phyloP scores from a whole-genome alignment of 2,113 vertebrate genomes.

The Himantopus leucocephalus region DNA sequence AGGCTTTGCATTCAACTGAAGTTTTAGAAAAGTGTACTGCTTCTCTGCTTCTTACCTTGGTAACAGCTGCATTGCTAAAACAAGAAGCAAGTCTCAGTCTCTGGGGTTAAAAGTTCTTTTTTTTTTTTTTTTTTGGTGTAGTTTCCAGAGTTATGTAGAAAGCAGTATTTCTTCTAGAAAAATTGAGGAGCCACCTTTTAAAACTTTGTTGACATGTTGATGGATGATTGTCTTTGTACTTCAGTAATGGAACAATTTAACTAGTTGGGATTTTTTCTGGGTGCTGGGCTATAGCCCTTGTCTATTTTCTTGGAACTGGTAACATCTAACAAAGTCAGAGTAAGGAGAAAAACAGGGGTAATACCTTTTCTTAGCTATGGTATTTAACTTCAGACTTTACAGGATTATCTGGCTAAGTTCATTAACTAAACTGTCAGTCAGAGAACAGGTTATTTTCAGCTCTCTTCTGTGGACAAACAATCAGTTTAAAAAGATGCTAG shows the following conservation, averaged over 20 bases:
- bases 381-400: slow-evolving; percentile 1
- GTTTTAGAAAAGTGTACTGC: neutral
- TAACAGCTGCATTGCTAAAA: neutral
- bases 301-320: neutral
- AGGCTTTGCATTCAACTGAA: neutral
- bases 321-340: neutral
- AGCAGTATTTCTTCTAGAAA: neutral
- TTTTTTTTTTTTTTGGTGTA: neutral
- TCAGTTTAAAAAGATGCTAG: neutral
- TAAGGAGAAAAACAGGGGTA: neutral
- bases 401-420: slow-evolving; percentile 18
- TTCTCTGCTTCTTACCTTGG: neutral
- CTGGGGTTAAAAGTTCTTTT: neutral
- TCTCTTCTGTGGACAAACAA: neutral
- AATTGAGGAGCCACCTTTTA: neutral
- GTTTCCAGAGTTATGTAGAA: neutral
- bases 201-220: neutral
- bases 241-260: neutral
- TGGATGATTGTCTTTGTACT: slow-evolving; percentile 18
- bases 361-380: neutral
- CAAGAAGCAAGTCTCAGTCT: neutral
- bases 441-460: neutral
- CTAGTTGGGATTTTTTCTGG: neutral
- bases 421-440: slow-evolving; percentile 12
- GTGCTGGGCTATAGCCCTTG: neutral